Percentiles rank a stretch among this genome's conserved stretches.
These are phyloP conservation scores for Pygmarrhopalites habei DNA, from an alignment of 1,140 invertebrate species.

Conservation along the genomic window DNA sequence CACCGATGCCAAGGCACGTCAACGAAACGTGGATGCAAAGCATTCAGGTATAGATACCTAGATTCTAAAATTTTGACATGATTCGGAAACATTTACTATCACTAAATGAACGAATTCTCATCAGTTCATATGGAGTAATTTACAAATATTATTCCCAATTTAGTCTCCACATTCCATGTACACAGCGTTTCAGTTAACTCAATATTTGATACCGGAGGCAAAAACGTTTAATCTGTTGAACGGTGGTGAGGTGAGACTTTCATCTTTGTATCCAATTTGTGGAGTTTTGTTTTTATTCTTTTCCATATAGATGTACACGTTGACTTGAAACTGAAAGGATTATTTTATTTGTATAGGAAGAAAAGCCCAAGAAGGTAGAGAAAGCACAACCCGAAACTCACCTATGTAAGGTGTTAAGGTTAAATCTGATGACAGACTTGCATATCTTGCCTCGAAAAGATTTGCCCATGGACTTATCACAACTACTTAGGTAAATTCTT, in stretches of 20 bases:
- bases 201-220: conserved; percentile 62
- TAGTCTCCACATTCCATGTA: conserved; percentile 50
- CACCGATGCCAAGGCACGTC: conserved; percentile 46
- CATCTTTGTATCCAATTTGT: conserved; percentile 10
- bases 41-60: too few relatives aligned
- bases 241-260: conserved; percentile 42
- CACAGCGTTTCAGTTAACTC: conserved; percentile 56
- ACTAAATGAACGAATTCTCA: too few relatives aligned
- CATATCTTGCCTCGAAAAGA: conserved; percentile 52
- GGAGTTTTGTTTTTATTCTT: conserved; percentile 32
- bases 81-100: too few relatives aligned
- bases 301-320: conserved; percentile 27
- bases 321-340: conserved; percentile 2
- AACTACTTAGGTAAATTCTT: conserved; percentile 50
- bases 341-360: conserved; percentile 9
- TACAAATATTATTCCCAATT: too few relatives aligned
- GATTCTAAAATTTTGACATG: too few relatives aligned
- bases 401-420: conserved; percentile 53
- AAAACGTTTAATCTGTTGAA: conserved; percentile 66
- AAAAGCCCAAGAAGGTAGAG: conserved; percentile 27
- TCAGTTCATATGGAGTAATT: too few relatives aligned
- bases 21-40: conserved; percentile 41
- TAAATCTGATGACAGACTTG: conserved; percentile 59
- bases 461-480: conserved; percentile 55
- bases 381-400: conserved; percentile 50